Evolutionary conservation across 1,140 invertebrate genomes (phyloP), one percentile per base, ranked within the genome.

Genomic region (Triops cancriformis): DNA sequence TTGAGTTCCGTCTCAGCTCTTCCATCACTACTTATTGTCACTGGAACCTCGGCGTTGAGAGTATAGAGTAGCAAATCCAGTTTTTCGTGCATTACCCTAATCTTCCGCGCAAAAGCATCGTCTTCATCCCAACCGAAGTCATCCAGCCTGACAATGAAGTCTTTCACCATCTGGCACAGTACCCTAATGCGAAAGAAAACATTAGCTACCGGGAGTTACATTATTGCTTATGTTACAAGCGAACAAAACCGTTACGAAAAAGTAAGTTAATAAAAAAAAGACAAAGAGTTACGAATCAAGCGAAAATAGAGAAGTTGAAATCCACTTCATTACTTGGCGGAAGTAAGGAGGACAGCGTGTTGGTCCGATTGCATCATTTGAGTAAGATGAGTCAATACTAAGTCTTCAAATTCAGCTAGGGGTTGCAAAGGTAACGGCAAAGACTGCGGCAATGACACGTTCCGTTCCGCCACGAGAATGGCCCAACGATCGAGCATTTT

Each of bases 341-440:
- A 93, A 64, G 88, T 87, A 75, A 94, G 88, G 77, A 94, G 88
- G 72, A 90, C 88, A 73, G 89, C 87, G 76, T 93, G 90, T 82
- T 94, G 90, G 82, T 94, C 90, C 4, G 92, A 93, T 84, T 96
- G 93, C 73, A 97, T 86, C 81, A 98, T 95, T 81, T 93, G 93
- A 76, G 93, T 90, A 79, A 97, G 86, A 84, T 96, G 93, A 41
- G 88, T 89, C 42, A 93, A 89, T 45, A 96, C 89, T 27, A 89
- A 90, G 80, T 92, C 90, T 82, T 97, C 95, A 82, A 95, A 95
- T 28, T 85, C 84, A 28, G 86, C 84, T 75, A 88, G 86, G 43
- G 85, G 82, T 80, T 86, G 84, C 83, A 82, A 73, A 80, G 79
- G 26, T 64, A 77, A 64, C 37, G 26, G 82, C 81, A 75, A 82